A percentile compares a stretch with the other conserved stretches of the same genome.
phyloP scores from a whole-genome alignment of 2,797 vertebrate genomes.

The Atherinosoma microstoma region DNA sequence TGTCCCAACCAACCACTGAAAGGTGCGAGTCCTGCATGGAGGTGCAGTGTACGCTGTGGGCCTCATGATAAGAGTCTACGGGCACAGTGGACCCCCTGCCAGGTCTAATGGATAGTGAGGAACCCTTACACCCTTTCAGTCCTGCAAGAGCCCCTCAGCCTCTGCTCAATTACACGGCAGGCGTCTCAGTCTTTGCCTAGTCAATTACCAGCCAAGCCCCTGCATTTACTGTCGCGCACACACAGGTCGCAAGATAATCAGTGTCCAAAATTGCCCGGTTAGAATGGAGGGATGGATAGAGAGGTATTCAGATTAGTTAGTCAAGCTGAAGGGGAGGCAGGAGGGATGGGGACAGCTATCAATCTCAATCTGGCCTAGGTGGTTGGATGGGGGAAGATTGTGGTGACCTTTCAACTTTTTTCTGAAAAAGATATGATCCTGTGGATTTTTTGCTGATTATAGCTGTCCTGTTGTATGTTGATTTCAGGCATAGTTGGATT shows the following conservation, averaged over 20 bases:
- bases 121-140: constrained; percentile 79
- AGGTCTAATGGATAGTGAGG: constrained; percentile 79
- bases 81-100: constrained; percentile 77
- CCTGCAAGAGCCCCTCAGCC: constrained; percentile 68
- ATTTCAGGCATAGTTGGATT: not conserved
- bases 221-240: constrained; percentile 78
- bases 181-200: constrained; percentile 81
- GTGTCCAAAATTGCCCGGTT: constrained; percentile 76
- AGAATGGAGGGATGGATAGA: constrained; percentile 75
- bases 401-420: constrained; percentile 64
- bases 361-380: constrained; percentile 69
- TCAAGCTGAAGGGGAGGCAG: constrained; percentile 77
- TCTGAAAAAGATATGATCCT: constrained; percentile 60
- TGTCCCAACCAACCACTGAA: constrained; percentile 36
- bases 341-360: constrained; percentile 70
- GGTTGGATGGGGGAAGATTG: constrained; percentile 47
- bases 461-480: no score
- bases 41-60: constrained; percentile 28
- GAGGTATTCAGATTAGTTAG: constrained; percentile 80
- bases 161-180: constrained; percentile 84
- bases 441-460: constrained; percentile 44
- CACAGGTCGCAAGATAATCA: constrained; percentile 81
- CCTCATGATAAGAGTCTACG: constrained; percentile 63
- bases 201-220: constrained; percentile 82
- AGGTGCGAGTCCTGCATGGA: constrained; percentile 61